These are phyloP conservation scores for Erythrolamprus reginae DNA, from an alignment of 2,113 vertebrate genomes.

Conservation along the genomic window DNA sequence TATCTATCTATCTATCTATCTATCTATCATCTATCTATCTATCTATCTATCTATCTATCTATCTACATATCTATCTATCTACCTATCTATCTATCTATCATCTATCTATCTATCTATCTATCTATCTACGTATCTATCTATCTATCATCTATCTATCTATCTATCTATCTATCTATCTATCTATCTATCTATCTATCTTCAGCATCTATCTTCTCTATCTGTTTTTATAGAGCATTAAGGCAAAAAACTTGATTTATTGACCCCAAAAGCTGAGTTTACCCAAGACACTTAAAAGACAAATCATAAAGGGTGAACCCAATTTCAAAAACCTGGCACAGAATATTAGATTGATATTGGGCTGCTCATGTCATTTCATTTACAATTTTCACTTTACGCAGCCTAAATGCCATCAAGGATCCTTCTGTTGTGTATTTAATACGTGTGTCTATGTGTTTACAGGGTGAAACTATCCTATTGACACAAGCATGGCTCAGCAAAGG, in stretches of 20 bases:
- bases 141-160: no score
- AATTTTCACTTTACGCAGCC: no score
- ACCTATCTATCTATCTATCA: no score
- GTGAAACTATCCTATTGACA: conserved; percentile 5
- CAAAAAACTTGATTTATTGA: neutral
- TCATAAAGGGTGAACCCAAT: neutral
- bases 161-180: no score
- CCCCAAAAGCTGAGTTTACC: neutral
- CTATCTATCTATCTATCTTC: no score
- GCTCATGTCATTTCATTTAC: neutral
- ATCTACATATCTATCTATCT: no score
- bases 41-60: no score
- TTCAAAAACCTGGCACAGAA: neutral
- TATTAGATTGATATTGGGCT: neutral
- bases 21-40: no score
- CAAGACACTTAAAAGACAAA: neutral
- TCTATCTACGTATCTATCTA: no score
- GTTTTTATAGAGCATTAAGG: neutral
- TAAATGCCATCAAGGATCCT: neutral
- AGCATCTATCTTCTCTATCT: neutral
- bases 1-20: no score
- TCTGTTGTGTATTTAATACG: no score
- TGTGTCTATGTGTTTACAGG: neutral
- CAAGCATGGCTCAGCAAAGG: neutral
- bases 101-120: no score